These are phyloP conservation scores for Priapulus caudatus DNA, from an alignment of 2,888 invertebrate genomes.

Conservation along the genomic window DNA sequence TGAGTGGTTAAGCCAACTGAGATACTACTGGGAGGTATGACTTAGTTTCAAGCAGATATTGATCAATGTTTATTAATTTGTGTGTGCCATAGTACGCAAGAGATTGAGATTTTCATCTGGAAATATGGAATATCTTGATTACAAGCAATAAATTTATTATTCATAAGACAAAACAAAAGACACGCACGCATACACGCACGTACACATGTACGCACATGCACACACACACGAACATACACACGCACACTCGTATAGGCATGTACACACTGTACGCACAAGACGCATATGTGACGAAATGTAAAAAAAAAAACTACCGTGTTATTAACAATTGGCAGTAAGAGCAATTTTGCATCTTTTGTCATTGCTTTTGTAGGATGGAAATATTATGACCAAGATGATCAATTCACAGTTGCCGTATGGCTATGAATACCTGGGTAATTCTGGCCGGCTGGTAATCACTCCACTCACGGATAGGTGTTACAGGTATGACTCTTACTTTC, in stretches of 20 bases:
- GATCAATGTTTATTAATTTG: neutral
- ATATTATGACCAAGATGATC: conserved; percentile 42
- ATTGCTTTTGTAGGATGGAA: conserved; percentile 30
- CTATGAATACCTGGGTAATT: conserved; percentile 43
- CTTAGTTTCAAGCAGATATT: neutral
- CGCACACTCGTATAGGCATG: too few species aligned
- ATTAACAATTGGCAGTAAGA: too few species aligned
- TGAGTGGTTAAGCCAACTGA: conserved; percentile 40
- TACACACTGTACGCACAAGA: too few species aligned
- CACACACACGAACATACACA: neutral
- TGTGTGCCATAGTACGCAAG: too few species aligned
- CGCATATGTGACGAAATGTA: too few species aligned
- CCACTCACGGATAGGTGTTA: conserved; percentile 43
- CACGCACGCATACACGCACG: too few species aligned
- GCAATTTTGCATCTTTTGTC: neutral
- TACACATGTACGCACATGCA: conserved; percentile 3
- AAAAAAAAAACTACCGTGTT: too few species aligned
- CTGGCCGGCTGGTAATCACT: conserved; percentile 42
- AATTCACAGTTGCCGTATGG: conserved; percentile 41
- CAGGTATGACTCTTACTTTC: conserved; percentile 25
- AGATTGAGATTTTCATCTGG: too few species aligned
- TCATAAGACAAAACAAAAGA: too few species aligned
- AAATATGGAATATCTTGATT: too few species aligned
- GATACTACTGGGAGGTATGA: conserved; percentile 43
- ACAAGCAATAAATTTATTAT: too few species aligned